These are phyloP conservation scores for Eretmocerus hayati DNA, from an alignment of 2,888 invertebrate genomes.

Conservation along the genomic window DNA sequence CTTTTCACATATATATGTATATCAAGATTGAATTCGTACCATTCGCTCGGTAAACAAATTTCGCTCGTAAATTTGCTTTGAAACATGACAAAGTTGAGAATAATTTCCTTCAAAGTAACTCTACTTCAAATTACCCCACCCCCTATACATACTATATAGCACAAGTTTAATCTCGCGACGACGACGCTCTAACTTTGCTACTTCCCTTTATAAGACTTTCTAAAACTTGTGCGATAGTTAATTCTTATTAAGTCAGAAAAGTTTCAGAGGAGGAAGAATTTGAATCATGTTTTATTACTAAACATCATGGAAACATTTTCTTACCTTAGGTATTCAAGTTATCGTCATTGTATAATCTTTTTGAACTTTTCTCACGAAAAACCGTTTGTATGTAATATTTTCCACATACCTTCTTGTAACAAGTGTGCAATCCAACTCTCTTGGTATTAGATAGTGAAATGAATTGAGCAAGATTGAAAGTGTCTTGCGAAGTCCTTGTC, in stretches of 20 bases:
- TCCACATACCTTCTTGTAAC: too few relatives aligned
- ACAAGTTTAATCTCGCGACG: conserved; percentile 18
- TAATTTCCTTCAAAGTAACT: conserved; percentile 10
- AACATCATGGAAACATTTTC: conserved; percentile 14
- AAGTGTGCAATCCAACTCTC: too few relatives aligned
- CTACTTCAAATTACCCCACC: conserved; percentile 17
- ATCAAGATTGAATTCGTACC: too few relatives aligned
- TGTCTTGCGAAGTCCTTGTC: too few relatives aligned
- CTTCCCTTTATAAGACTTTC: conserved; percentile 16
- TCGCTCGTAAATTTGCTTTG: conserved; percentile 2
- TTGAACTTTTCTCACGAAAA: too few relatives aligned
- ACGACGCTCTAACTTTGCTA: conserved; percentile 16
- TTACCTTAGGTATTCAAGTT: conserved; percentile 7
- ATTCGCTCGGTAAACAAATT: neutral
- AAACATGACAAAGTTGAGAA: conserved; percentile 8
- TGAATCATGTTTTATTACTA: conserved; percentile 20
- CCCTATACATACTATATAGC: too few relatives aligned
- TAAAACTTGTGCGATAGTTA: conserved; percentile 20
- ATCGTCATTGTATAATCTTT: conserved; percentile 9
- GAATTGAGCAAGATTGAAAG: too few relatives aligned
- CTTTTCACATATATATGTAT: too few relatives aligned
- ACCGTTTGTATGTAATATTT: too few relatives aligned
- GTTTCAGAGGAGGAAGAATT: conserved; percentile 18
- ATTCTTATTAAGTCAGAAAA: conserved; percentile 22
- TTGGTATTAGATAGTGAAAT: too few relatives aligned